Percentiles rank a stretch among this genome's conserved stretches.
Conservation (phyloP, 2,113 vertebrate species). For the Microtus montanus region DNA sequence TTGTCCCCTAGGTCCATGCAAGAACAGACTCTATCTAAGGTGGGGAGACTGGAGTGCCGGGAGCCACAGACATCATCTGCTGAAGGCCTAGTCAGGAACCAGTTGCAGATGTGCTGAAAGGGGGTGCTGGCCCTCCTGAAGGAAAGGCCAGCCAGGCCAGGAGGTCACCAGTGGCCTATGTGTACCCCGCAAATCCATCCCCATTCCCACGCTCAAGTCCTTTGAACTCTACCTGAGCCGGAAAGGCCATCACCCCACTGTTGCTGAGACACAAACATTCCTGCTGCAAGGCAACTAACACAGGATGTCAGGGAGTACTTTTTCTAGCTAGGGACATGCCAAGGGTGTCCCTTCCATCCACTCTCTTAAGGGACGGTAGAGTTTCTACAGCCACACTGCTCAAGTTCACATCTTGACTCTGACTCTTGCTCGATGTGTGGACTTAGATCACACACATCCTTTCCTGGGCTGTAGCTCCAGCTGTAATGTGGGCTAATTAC, state of each 20-base stretch:
- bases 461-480: not conserved
- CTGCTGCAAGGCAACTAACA: not conserved
- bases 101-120: not conserved
- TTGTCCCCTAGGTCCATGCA: not conserved
- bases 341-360: not conserved
- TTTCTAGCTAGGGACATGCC: not conserved
- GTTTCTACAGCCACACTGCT: not conserved
- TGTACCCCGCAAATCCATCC: not conserved
- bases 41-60: not conserved
- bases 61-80: not conserved
- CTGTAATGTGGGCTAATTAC: not conserved
- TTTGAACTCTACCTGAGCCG: not conserved
- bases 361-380: not conserved
- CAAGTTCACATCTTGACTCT: not conserved
- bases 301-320: not conserved
- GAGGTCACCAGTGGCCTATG: not conserved
- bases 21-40: not conserved
- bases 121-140: not conserved
- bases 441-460: not conserved
- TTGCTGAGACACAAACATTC: not conserved
- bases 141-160: not conserved
- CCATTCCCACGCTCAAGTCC: too few relatives aligned
- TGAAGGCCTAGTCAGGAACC: not conserved
- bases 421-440: not conserved
- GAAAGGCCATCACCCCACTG: not conserved